Evolutionary conservation across 1,140 invertebrate genomes (phyloP), one percentile per base, ranked within the genome.

Genomic region (Drosophila gunungcola): DNA sequence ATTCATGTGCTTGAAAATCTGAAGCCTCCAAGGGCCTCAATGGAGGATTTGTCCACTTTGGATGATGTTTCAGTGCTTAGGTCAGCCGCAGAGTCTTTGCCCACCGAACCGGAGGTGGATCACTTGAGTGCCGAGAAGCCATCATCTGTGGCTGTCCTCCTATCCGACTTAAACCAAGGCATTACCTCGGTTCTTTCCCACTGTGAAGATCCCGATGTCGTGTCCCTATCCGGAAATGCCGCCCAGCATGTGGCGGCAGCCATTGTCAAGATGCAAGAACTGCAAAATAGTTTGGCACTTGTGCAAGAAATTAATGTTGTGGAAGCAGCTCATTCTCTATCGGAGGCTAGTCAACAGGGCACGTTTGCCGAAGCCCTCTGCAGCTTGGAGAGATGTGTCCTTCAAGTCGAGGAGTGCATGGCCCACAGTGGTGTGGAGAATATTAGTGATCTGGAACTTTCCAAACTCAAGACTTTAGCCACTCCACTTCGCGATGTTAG

Each of bases 51-150:
- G 5, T 91, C 94, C 4, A 94, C 94, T 10, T 85, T 94, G 56
- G 94, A 94, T 73, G 94, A 95, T 85, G 92, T 95, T 61, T 95
- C 94, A 7, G 92, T 92, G 11, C 92, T 94, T 25, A 94, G 94
- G 91, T 93, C 94, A 4, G 91, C 85, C 13, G 94, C 94, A 13
- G 94, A 93, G 64, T 86, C 88, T 2, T 53, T 91, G 16, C 84
- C 86, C 12, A 58, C 72, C 0, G 90, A 91, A 10, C 65, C 67
- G 10, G 58, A 78, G 10, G 38, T 9, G 11, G 46, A 52, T 6
- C 10, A 45, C 1, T 0, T 3, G 9, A 69, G 25, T 2, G 7
- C 9, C 5, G 70, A 79, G 9, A 65, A 53, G 7, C 73, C 76
- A 21, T 48, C 16, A 3, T 6, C 36, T 2, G 56, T 78, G 2